phyloP scores from a whole-genome alignment of 2,797 vertebrate genomes.

The Thalassophryne amazonica region DNA sequence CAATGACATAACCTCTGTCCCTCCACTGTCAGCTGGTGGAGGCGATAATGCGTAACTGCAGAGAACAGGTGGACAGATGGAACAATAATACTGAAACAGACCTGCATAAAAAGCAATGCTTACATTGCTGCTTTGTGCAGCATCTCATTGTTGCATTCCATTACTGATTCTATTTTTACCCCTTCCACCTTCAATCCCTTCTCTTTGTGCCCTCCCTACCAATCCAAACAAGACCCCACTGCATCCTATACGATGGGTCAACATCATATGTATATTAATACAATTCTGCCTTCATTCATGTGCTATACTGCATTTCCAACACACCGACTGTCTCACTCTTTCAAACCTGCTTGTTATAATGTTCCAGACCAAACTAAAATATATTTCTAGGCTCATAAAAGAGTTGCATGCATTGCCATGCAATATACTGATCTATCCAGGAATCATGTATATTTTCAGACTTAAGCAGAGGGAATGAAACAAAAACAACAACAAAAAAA shows the following conservation, averaged over 20 bases:
- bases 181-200: background rate
- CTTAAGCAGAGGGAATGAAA: background rate
- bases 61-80: too few relatives aligned
- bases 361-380: background rate
- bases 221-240: background rate
- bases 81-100: too few relatives aligned
- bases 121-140: background rate
- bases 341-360: conserved; percentile 11
- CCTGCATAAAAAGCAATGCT: too few relatives aligned
- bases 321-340: background rate
- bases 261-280: background rate
- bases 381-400: background rate
- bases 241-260: background rate
- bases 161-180: background rate
- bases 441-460: background rate
- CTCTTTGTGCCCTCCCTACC: background rate
- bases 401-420: background rate
- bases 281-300: background rate
- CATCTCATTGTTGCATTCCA: background rate
- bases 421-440: background rate
- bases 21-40: too few relatives aligned
- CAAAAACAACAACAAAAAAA: background rate
- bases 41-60: too few relatives aligned
- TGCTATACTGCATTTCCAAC: background rate
- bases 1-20: too few relatives aligned